Evolutionary conservation across 2,888 invertebrate species (phyloP).

Genomic region (Nymphalis c-album): DNA sequence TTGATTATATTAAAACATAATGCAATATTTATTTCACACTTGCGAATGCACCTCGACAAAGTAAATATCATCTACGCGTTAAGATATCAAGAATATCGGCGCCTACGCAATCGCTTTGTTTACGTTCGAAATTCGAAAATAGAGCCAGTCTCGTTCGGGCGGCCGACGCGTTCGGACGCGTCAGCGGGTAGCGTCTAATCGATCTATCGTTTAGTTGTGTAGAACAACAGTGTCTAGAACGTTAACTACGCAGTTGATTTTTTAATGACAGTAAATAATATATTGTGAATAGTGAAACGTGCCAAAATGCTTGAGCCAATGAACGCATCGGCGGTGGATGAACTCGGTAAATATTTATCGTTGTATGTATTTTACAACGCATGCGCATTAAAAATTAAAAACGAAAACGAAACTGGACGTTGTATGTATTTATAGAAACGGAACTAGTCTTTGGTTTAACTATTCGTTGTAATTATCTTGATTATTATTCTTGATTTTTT

Average conservation of each 20-base stretch:
- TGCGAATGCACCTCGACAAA: slow-evolving; percentile 25
- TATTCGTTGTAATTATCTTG: too few relatives aligned
- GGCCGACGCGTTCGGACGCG: slow-evolving; percentile 54
- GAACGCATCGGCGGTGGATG: slow-evolving; percentile 50
- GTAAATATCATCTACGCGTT: slow-evolving; percentile 32
- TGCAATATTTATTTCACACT: neutral
- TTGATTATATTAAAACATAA: too few relatives aligned
- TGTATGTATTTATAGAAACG: too few relatives aligned
- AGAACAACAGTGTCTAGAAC: slow-evolving; percentile 12
- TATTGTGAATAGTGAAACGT: slow-evolving; percentile 34
- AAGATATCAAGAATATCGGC: slow-evolving; percentile 35
- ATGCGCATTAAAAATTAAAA: too few relatives aligned
- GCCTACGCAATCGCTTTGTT: slow-evolving; percentile 47
- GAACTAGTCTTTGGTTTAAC: too few relatives aligned
- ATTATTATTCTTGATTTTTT: too few relatives aligned
- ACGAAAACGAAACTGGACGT: too few relatives aligned
- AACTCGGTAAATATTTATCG: slow-evolving; percentile 49
- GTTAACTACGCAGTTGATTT: slow-evolving; percentile 34
- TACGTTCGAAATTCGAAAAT: slow-evolving; percentile 58
- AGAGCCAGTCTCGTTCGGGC: slow-evolving; percentile 53
- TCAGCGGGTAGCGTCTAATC: slow-evolving; percentile 29
- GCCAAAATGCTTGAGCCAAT: slow-evolving; percentile 53
- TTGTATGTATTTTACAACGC: too few relatives aligned
- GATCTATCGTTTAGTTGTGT: slow-evolving; percentile 23
- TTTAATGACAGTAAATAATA: slow-evolving; percentile 27